Evolutionary conservation across 2,113 vertebrate genomes (phyloP).

Genomic region (Vulpes lagopus): DNA sequence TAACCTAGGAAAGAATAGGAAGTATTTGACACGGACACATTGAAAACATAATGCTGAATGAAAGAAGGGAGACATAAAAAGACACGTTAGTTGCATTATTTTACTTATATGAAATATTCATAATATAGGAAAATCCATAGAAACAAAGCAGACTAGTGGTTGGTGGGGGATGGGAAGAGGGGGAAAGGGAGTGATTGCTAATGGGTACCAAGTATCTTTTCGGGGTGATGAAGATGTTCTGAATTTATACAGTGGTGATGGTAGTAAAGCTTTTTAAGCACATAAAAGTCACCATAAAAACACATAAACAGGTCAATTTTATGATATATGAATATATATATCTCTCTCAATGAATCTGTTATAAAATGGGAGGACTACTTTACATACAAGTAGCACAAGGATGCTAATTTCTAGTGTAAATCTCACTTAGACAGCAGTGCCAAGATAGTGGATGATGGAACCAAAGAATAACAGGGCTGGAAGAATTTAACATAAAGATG

Average conservation of each 20-base stretch:
- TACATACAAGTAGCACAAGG: background rate
- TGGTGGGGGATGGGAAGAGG: background rate
- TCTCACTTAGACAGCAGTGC: background rate
- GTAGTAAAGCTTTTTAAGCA: background rate
- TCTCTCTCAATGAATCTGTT: background rate
- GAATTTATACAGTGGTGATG: background rate
- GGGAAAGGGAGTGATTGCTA: background rate
- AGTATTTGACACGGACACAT: background rate
- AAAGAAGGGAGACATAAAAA: constrained; percentile 6
- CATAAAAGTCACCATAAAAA: background rate
- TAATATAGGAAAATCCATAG: background rate
- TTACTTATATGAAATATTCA: background rate
- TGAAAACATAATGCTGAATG: background rate
- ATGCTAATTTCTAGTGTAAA: background rate
- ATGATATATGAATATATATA: background rate
- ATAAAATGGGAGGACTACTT: background rate
- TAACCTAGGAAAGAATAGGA: background rate
- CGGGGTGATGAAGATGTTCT: background rate
- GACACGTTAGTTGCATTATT: background rate
- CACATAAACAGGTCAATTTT: background rate
- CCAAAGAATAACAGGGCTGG: background rate
- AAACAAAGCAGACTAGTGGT: background rate
- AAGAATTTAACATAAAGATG: background rate
- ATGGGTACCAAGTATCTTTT: background rate
- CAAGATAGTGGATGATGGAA: background rate